Evolutionary conservation across 2,113 vertebrate genomes (phyloP).

Genomic region (Dermatemys mawii): DNA sequence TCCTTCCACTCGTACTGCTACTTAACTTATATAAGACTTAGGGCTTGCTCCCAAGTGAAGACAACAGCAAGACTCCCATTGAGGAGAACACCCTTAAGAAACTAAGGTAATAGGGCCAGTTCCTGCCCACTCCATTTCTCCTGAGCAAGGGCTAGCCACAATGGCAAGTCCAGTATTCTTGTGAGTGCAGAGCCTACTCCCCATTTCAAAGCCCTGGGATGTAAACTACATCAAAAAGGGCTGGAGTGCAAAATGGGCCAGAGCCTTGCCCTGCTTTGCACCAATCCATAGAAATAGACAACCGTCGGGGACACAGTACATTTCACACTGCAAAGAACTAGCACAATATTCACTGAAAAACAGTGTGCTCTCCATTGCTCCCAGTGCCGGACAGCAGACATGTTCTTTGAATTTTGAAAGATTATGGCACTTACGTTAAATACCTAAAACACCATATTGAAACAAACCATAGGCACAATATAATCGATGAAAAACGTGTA

Average conservation of each 20-base stretch:
- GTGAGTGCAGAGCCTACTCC: not conserved
- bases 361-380: not conserved
- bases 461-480: not conserved
- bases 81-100: not conserved
- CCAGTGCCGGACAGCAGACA: fast-evolving
- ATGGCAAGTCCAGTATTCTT: fast-evolving
- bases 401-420: not conserved
- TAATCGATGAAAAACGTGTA: not conserved
- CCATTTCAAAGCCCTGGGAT: not conserved
- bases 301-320: not conserved
- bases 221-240: not conserved
- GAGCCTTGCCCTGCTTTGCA: not conserved
- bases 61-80: not conserved
- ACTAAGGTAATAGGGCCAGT: not conserved
- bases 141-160: not conserved
- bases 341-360: not conserved
- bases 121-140: not conserved
- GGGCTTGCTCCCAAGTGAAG: not conserved
- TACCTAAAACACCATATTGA: not conserved
- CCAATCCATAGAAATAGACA: not conserved
- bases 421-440: fast-evolving
- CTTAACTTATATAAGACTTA: not conserved
- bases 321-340: not conserved
- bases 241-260: not conserved
- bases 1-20: not conserved